Evolutionary conservation across 2,888 invertebrate species (phyloP).

Genomic region (Apamea sordens): DNA sequence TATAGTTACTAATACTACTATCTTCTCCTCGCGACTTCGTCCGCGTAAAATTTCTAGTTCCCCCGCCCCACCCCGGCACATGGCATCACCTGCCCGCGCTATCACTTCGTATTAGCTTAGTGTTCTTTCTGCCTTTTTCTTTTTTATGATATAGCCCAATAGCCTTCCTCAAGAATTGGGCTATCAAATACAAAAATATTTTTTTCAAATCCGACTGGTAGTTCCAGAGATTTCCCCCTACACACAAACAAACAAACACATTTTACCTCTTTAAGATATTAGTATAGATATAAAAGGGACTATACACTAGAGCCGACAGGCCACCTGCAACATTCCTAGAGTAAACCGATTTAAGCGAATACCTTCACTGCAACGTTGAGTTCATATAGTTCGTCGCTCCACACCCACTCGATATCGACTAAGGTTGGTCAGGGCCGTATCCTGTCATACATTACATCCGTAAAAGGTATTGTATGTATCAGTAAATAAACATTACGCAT

Average conservation of each 20-base stretch:
- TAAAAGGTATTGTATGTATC: constrained; percentile 59
- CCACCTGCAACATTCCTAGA: constrained; percentile 65
- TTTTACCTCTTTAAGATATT: not conserved
- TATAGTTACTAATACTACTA: constrained; percentile 3
- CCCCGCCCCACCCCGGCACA: not conserved
- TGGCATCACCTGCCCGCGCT: not conserved
- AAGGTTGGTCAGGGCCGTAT: constrained; percentile 73
- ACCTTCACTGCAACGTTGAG: constrained; percentile 58
- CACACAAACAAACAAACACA: not conserved
- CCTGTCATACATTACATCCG: constrained; percentile 64
- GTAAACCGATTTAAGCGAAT: constrained; percentile 48
- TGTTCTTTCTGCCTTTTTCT: not conserved
- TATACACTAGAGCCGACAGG: constrained; percentile 15
- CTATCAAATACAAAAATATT: not conserved
- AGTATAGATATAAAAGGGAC: constrained; percentile 2
- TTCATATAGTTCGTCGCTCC: constrained; percentile 62
- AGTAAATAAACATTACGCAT: constrained; percentile 63
- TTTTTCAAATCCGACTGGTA: not conserved
- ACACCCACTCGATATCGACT: constrained; percentile 70
- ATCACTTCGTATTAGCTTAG: not conserved
- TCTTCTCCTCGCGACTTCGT: not conserved
- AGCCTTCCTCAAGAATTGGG: not conserved
- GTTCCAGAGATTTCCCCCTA: not conserved
- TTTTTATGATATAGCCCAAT: not conserved
- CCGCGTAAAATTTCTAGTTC: not conserved